A percentile compares a stretch with the other conserved stretches of the same genome.
Evolutionary conservation across 2,888 invertebrate species (phyloP).

Genomic region (Nephrotoma flavescens): DNA sequence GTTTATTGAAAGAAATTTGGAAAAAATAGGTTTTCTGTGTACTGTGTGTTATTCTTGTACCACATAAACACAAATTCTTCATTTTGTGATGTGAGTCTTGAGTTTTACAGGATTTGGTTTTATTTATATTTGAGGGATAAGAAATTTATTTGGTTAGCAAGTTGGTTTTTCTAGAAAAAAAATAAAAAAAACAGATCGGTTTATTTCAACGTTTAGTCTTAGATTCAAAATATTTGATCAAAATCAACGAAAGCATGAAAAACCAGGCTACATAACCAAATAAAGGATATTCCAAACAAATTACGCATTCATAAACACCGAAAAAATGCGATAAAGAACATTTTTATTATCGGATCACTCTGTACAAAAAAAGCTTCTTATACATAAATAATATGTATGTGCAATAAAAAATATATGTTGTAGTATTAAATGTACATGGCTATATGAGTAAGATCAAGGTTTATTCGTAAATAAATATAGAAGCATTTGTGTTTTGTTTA

Average conservation of each 20-base stretch:
- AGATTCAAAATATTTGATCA: background rate
- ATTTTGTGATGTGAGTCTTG: background rate
- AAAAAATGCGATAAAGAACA: too few species aligned
- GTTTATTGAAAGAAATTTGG: background rate
- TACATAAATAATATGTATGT: background rate
- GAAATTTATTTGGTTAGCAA: background rate
- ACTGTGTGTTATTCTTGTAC: background rate
- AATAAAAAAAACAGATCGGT: background rate
- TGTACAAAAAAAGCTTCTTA: background rate
- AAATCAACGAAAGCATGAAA: background rate
- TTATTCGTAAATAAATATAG: background rate
- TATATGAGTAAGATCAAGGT: background rate
- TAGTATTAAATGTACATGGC: too few species aligned
- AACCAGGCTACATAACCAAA: background rate
- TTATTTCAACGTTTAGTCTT: background rate
- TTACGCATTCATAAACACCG: too few species aligned
- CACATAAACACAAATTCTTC: too few species aligned
- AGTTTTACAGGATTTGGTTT: background rate
- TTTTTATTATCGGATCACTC: background rate
- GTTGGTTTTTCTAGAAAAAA: background rate
- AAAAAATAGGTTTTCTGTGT: background rate
- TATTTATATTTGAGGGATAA: background rate
- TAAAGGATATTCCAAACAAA: too few species aligned
- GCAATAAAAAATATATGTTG: background rate
- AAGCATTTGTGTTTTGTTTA: background rate